A percentile compares a stretch with the other conserved stretches of the same genome.
These are phyloP conservation scores for Sprattus sprattus DNA, from an alignment of 2,113 vertebrate genomes.

Conservation along the genomic window DNA sequence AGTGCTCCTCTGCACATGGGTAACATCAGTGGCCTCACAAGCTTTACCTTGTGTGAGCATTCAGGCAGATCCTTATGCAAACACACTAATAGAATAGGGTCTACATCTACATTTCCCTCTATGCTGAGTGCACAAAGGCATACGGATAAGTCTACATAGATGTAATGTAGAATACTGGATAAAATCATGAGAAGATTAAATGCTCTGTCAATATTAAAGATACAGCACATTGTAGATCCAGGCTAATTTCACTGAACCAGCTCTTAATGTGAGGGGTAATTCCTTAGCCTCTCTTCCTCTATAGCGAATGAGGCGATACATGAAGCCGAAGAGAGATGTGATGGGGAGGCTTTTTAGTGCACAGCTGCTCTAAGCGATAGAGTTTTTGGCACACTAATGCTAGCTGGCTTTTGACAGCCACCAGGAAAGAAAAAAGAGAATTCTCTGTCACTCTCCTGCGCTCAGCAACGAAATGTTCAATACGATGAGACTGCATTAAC, in stretches of 20 bases:
- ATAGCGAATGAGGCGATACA: neutral
- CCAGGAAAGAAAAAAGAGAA: neutral
- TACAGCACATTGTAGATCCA: neutral
- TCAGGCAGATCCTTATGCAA: neutral
- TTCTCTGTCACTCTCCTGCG: neutral
- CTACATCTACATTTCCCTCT: neutral
- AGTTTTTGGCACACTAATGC: neutral
- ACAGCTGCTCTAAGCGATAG: neutral
- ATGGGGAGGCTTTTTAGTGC: neutral
- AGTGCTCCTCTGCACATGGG: neutral
- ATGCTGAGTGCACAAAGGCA: neutral
- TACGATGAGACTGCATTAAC: neutral
- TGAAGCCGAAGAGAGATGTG: neutral
- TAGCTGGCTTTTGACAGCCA: neutral
- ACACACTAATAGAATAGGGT: neutral
- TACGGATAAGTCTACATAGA: neutral
- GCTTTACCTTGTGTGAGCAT: neutral
- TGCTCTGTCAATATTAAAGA: neutral
- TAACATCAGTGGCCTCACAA: neutral
- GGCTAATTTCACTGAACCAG: neutral
- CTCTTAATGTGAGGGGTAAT: neutral
- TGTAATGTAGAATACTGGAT: neutral
- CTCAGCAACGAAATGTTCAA: neutral
- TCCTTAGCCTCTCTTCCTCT: neutral
- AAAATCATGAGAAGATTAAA: neutral